Evolutionary conservation across 2,113 vertebrate species (phyloP), one percentile per base, ranked within the genome.

Genomic region (Azemiops feae): DNA sequence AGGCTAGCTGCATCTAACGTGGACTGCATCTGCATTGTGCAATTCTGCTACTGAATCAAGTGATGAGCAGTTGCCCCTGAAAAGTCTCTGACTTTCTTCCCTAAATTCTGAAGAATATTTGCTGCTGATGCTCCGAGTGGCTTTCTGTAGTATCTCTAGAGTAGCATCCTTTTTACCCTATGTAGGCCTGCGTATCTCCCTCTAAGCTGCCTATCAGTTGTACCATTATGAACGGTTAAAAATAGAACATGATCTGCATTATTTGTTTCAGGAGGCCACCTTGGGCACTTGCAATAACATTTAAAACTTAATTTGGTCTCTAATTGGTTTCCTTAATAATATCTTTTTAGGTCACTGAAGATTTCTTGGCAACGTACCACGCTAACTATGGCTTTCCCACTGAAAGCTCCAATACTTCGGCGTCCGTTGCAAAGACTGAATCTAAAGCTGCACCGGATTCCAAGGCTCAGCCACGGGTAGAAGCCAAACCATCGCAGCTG

Each of bases 351-450:
- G 98, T 99, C 97, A 99, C 98, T 6, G 99, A 99, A 94, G 99
- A 99, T 97, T 99, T 99, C 96, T 96, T 99, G 50, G 99, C 99
- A 90, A 98, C 98, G 0, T 99, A 99, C 91, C 99, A 99, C 47
- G 99, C 99, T 87, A 99, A 98, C 97, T 99, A 99, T 52, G 99
- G 99, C 92, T 99, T 99, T 94, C 95, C 96, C 69, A 92, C 97
- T 45, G 98, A 98, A 43, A 97, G 97, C 43, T 91, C 93, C 89
- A 96, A 96, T 8, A 98, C 96, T 0, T 97, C 97, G 87, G 94
- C 91, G 93, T 96, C 97, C 18, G 93, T 93, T 58, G 69, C 96
- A 60, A 93, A 95, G 45, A 2, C 93, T 45, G 95, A 96, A 88
- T 94, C 87, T 18, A 95, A 94, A 55, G 87, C 95, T 0, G 60